Conservation (phyloP, 2,888 invertebrate genomes). For the Coelopa pilipes region DNA sequence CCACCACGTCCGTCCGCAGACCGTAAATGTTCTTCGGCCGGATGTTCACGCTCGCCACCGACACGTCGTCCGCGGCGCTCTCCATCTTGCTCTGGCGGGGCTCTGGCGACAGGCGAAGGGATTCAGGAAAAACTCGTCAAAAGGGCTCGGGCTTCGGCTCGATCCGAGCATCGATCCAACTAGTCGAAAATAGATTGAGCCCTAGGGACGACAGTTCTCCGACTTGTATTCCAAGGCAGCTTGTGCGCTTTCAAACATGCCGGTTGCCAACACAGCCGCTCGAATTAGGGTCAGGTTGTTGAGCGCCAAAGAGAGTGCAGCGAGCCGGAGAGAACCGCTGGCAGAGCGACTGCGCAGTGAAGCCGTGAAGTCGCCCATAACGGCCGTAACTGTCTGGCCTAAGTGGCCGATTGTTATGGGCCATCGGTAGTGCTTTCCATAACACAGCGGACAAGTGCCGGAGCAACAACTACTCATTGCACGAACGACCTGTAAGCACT, state of each 20-base stretch:
- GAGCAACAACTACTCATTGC: background rate
- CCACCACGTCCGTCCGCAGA: slow-evolving; percentile 68
- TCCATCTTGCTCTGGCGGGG: slow-evolving; percentile 2
- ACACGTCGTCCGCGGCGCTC: slow-evolving; percentile 26
- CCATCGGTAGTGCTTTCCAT: background rate
- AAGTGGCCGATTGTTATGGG: background rate
- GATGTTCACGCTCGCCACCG: slow-evolving; percentile 54
- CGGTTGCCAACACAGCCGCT: background rate
- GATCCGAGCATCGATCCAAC: slow-evolving; percentile 15
- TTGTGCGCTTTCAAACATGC: background rate
- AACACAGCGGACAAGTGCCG: background rate
- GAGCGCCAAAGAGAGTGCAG: too few relatives aligned
- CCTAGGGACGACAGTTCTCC: slow-evolving; percentile 23
- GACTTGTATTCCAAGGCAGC: too few relatives aligned
- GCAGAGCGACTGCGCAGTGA: slow-evolving; percentile 26
- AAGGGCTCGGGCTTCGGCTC: background rate
- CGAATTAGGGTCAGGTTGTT: too few relatives aligned
- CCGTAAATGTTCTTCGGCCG: slow-evolving; percentile 65
- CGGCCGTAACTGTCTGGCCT: background rate
- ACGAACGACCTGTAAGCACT: too few relatives aligned
- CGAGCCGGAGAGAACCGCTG: background rate
- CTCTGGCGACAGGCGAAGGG: background rate
- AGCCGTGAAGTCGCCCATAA: background rate
- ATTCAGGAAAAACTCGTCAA: too few relatives aligned
- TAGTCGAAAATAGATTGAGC: background rate